These are phyloP conservation scores for Hapalemur alaotrensis DNA, from an alignment of 2,797 vertebrate genomes.

Conservation along the genomic window DNA sequence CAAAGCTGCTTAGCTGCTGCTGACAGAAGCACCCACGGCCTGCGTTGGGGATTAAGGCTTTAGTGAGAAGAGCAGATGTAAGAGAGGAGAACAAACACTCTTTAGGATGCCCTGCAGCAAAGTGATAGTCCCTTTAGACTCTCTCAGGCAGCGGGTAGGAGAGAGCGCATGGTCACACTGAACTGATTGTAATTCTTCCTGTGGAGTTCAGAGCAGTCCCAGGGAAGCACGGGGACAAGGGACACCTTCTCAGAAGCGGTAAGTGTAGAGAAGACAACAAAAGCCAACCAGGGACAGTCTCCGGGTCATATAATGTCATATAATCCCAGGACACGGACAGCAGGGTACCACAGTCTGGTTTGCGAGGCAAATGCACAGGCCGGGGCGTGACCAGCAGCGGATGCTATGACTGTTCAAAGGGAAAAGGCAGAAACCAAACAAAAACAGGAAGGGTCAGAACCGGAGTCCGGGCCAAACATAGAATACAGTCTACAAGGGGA, in stretches of 20 bases:
- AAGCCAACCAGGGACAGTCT: neutral
- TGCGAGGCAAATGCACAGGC: neutral
- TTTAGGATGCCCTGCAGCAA: neutral
- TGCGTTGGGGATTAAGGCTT: slow-evolving; percentile 1
- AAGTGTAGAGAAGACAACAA: neutral
- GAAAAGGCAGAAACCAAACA: neutral
- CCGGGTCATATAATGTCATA: neutral
- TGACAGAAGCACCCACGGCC: neutral
- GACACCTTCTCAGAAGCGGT: neutral
- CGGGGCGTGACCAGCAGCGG: neutral
- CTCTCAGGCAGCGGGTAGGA: neutral
- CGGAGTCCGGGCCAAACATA: neutral
- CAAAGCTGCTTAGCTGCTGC: slow-evolving; percentile 8
- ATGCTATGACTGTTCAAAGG: neutral
- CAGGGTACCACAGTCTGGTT: neutral
- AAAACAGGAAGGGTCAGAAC: neutral
- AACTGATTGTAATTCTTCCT: neutral
- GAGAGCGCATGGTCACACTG: neutral
- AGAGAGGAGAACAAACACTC: slow-evolving; percentile 23
- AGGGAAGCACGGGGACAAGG: neutral
- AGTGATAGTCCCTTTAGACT: neutral
- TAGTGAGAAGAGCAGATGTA: slow-evolving; percentile 43
- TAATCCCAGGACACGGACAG: neutral
- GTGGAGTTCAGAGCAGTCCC: neutral
- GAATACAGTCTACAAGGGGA: neutral